Percentiles rank a stretch among this genome's conserved stretches.
Conservation (phyloP, 2,113 vertebrate species). For the Pomatostomus ruficeps region DNA sequence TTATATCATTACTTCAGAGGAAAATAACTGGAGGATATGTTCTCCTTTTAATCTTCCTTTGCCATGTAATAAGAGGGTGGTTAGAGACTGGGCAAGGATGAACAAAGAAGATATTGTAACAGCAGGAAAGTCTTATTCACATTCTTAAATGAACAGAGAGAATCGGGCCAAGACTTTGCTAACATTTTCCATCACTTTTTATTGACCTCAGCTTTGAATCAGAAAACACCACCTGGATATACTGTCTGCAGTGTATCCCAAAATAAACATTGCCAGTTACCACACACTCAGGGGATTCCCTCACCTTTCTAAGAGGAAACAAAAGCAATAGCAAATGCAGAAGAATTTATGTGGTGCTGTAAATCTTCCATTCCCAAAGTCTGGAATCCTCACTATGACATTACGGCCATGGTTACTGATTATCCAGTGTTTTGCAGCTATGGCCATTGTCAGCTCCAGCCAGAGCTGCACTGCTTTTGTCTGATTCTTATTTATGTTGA, state of each 20-base stretch:
- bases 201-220: constrained; percentile 12
- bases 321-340: neutral
- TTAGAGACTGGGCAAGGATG: neutral
- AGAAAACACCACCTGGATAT: constrained; percentile 9
- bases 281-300: neutral
- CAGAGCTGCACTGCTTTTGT: neutral
- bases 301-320: neutral
- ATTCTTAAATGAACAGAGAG: neutral
- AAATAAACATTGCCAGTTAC: neutral
- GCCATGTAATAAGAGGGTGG: neutral
- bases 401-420: neutral
- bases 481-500: neutral
- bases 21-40: constrained; percentile 18
- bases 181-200: constrained; percentile 17
- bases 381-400: neutral
- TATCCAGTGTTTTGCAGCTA: neutral
- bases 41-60: neutral
- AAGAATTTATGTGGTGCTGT: neutral
- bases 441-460: neutral
- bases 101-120: constrained; percentile 15
- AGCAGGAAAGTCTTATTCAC: neutral
- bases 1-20: neutral
- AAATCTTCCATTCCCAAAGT: neutral
- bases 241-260: neutral
- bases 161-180: neutral